These are phyloP conservation scores for Liodrosophila aerea DNA, from an alignment of 2,888 invertebrate genomes.

Conservation along the genomic window DNA sequence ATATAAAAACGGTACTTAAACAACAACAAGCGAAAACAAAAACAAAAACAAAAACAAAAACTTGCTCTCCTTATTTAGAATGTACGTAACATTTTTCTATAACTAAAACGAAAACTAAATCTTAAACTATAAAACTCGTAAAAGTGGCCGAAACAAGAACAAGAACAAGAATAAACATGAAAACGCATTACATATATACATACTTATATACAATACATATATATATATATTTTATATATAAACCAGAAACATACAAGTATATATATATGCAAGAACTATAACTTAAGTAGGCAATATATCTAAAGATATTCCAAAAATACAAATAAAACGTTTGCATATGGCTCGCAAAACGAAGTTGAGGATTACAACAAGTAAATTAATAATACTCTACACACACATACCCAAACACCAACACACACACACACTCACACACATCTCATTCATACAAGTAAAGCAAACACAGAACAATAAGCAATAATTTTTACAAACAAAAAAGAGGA, in stretches of 20 bases:
- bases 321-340: slow-evolving; percentile 63
- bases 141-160: slow-evolving; percentile 45
- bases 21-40: slow-evolving; percentile 19
- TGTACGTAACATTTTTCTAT: slow-evolving; percentile 67
- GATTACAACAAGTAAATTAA: slow-evolving; percentile 20
- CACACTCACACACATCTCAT: slow-evolving; percentile 19
- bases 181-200: slow-evolving; percentile 36
- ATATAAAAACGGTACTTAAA: slow-evolving; percentile 58
- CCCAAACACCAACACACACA: slow-evolving; percentile 22
- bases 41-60: slow-evolving; percentile 40
- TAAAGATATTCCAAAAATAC: slow-evolving; percentile 47
- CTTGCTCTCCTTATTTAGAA: slow-evolving; percentile 76
- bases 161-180: slow-evolving; percentile 34
- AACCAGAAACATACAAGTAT: slow-evolving; percentile 45
- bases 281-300: slow-evolving; percentile 60
- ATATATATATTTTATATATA: slow-evolving; percentile 67
- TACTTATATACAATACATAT: slow-evolving; percentile 60
- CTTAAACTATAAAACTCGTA: slow-evolving; percentile 42
- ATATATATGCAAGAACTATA: slow-evolving; percentile 55
- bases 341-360: slow-evolving; percentile 66
- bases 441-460: slow-evolving; percentile 7
- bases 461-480: slow-evolving; percentile 70
- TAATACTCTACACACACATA: slow-evolving; percentile 25
- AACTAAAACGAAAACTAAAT: slow-evolving; percentile 47
- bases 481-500: slow-evolving; percentile 49